Base-by-base conservation (phyloP, 2,113 vertebrate genomes). In the Andinoacara biseriatus region DNA sequence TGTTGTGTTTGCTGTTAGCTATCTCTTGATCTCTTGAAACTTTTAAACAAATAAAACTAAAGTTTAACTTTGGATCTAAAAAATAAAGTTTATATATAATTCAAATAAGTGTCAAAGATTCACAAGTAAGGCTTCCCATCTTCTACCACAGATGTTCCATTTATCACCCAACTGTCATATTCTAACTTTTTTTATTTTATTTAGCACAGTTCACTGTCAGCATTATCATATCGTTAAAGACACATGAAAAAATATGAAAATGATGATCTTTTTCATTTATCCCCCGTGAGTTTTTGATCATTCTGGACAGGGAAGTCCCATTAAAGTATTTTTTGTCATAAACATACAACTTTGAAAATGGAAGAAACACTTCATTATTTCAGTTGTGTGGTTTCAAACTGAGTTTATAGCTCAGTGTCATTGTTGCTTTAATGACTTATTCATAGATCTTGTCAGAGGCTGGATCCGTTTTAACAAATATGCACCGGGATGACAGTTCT, bases 391-490 rank as follows among this genome's bases (percentile, higher is more conserved):
- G 40, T 72, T 75, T 83, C 69, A 80, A 75, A 78, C 61, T 15
- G 81, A 65, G 85, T 79, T 89, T 85, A 74, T 58, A 85, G 77
- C 33, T 52, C 52, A 20, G 13, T 57, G 84, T 78, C 76, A 85
- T 20, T 86, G 78, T 84, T 10, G 20, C 76, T 67, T 76, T 89
- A 89, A 93, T 93, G 87, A 86, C 65, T 90, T 90, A 91, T 91
- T 93, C 90, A 92, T 87, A 80, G 89, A 76, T 65, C 56, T 86
- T 78, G 86, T 84, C 81, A 78, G 80, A 65, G 63, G 60, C 74
- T 76, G 72, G 63, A 76, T 90, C 58, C 57, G 69, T 89, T 87
- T 85, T 29, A 87, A 88, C 88, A 88, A 86, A 90, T 75, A 83
- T 56, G 80, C 85, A 84, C 49, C 63, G 62, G 52, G 38, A 43